Percentiles rank a stretch among this genome's conserved stretches.
phyloP scores from a whole-genome alignment of 2,113 vertebrate species.

The Haliaeetus leucogaster region DNA sequence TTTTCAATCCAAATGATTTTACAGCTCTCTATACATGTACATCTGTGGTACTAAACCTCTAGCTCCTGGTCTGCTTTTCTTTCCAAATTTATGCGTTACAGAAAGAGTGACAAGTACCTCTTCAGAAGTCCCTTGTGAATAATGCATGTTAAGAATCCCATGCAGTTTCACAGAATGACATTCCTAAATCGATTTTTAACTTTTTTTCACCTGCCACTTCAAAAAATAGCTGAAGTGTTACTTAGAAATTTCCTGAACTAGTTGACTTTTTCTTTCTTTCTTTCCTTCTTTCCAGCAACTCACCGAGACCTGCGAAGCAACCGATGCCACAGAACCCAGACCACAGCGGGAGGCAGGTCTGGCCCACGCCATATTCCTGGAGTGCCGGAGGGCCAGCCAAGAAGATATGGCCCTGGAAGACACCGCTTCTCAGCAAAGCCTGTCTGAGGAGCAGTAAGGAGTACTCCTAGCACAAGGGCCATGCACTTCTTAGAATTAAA shows the following conservation, averaged over 20 bases:
- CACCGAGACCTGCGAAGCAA: conserved; percentile 78
- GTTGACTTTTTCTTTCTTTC: background rate
- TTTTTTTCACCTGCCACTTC: background rate
- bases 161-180: background rate
- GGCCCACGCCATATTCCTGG: background rate
- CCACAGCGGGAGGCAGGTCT: background rate
- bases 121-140: conserved; percentile 30
- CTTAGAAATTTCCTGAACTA: background rate
- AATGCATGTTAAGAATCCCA: conserved; percentile 17
- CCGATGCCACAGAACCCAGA: conserved; percentile 56
- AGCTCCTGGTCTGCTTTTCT: conserved; percentile 1
- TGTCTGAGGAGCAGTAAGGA: conserved; percentile 65
- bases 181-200: background rate
- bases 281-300: conserved; percentile 71
- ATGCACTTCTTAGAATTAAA: background rate
- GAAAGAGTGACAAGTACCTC: conserved; percentile 1
- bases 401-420: conserved; percentile 70
- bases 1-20: conserved; percentile 18
- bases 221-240: background rate
- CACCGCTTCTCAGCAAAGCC: conserved; percentile 60
- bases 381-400: conserved; percentile 66
- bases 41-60: conserved; percentile 4
- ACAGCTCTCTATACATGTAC: background rate
- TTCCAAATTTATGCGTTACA: background rate
- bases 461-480: background rate